Evolutionary conservation across 2,797 vertebrate species (phyloP).

Genomic region (Lerista edwardsae): DNA sequence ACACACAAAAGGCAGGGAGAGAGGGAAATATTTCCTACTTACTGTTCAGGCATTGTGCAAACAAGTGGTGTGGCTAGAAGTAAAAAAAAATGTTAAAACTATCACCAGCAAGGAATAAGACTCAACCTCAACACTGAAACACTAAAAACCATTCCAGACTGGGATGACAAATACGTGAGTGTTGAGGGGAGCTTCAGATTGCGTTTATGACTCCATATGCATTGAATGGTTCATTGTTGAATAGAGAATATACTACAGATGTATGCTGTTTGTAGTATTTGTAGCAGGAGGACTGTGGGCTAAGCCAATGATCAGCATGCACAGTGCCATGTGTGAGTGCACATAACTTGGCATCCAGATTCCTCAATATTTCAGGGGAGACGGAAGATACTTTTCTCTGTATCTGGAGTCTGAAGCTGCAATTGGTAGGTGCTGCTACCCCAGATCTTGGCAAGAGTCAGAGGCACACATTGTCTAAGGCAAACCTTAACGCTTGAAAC

Average conservation of each 20-base stretch:
- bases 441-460: no score
- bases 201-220: neutral
- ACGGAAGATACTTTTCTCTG: no score
- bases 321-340: no score
- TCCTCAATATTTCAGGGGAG: no score
- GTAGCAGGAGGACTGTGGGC: neutral
- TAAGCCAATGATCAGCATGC: neutral
- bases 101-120: neutral
- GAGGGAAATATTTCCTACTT: slow-evolving; percentile 48
- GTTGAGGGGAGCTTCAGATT: no score
- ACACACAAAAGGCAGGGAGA: accelerated
- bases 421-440: no score
- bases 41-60: slow-evolving; percentile 78
- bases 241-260: neutral
- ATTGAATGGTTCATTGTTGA: neutral
- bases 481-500: no score
- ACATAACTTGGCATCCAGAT: no score
- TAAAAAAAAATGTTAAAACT: neutral
- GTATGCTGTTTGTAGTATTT: neutral
- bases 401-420: no score
- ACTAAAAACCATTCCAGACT: neutral
- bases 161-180: neutral
- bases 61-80: slow-evolving; percentile 38
- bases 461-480: no score
- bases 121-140: accelerated